Percentiles rank a stretch among this genome's conserved stretches.
Evolutionary conservation across 2,888 invertebrate species (phyloP).

Genomic region (Laspeyria flexula): DNA sequence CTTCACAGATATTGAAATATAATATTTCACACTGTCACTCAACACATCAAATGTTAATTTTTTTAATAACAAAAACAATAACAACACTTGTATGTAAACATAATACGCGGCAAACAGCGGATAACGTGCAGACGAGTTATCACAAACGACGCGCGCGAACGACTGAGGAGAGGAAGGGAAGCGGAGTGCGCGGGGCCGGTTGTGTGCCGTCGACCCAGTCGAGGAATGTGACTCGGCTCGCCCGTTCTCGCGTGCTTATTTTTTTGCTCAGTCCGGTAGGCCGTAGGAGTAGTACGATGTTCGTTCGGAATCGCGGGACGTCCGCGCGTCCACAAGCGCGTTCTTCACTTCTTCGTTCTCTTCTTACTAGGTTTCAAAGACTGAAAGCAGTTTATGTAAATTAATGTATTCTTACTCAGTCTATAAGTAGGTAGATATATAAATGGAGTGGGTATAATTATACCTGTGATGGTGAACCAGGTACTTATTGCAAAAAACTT

Average conservation of each 20-base stretch:
- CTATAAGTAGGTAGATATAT: no score
- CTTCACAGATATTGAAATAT: conserved; percentile 48
- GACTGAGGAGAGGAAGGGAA: conserved; percentile 58
- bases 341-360: background rate
- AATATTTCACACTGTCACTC: conserved; percentile 61
- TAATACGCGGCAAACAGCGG: conserved; percentile 67
- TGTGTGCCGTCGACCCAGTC: conserved; percentile 77
- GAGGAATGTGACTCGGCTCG: conserved; percentile 82
- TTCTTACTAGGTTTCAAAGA: no score
- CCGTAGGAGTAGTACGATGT: no score
- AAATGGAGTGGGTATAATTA: no score
- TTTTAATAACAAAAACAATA: conserved; percentile 65
- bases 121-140: conserved; percentile 59
- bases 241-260: conserved; percentile 75
- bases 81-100: conserved; percentile 81
- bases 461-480: no score
- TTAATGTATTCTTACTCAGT: no score
- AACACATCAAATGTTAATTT: conserved; percentile 57
- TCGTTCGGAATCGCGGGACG: no score
- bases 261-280: conserved; percentile 66
- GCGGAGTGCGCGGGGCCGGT: conserved; percentile 57
- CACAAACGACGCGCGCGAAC: conserved; percentile 77
- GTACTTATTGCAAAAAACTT: no score
- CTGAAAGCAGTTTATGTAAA: no score
- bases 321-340: conserved; percentile 1